Evolutionary conservation across 92 coral and sea anemone genomes (phyloP).

Genomic region (Epizoanthus ramosus): DNA sequence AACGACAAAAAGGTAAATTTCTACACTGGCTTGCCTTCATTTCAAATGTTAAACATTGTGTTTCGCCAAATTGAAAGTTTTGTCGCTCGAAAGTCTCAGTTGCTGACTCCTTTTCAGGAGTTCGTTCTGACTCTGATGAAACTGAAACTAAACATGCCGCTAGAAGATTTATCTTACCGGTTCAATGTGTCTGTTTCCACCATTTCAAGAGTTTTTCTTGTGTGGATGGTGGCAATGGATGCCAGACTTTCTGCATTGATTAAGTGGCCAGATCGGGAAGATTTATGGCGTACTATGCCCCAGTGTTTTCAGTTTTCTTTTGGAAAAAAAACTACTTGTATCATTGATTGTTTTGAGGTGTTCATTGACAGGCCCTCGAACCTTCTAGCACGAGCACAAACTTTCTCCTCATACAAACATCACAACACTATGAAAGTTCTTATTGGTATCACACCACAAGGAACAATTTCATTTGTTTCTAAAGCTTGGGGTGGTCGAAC

Average conservation of each 20-base stretch:
- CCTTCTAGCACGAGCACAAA: too few species aligned
- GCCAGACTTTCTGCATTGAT: constrained; percentile 47
- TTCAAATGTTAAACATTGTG: too few species aligned
- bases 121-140: constrained; percentile 50
- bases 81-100: constrained; percentile 2
- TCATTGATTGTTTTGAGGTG: constrained; percentile 31
- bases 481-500: constrained; percentile 61
- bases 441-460: constrained; percentile 19
- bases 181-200: constrained; percentile 47
- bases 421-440: too few species aligned
- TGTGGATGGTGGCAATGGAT: constrained; percentile 58
- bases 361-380: too few species aligned
- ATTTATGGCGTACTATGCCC: constrained; percentile 68
- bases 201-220: constrained; percentile 41
- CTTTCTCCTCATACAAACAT: background rate
- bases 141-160: constrained; percentile 48
- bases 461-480: constrained; percentile 59
- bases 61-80: too few species aligned
- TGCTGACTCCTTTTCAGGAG: constrained; percentile 52
- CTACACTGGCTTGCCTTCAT: too few species aligned
- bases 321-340: constrained; percentile 50
- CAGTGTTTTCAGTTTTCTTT: constrained; percentile 54
- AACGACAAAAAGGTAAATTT: too few species aligned
- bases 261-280: constrained; percentile 68
- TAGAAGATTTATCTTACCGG: constrained; percentile 54